These are phyloP conservation scores for Octodon degus DNA, from an alignment of 2,113 vertebrate species.

Conservation along the genomic window DNA sequence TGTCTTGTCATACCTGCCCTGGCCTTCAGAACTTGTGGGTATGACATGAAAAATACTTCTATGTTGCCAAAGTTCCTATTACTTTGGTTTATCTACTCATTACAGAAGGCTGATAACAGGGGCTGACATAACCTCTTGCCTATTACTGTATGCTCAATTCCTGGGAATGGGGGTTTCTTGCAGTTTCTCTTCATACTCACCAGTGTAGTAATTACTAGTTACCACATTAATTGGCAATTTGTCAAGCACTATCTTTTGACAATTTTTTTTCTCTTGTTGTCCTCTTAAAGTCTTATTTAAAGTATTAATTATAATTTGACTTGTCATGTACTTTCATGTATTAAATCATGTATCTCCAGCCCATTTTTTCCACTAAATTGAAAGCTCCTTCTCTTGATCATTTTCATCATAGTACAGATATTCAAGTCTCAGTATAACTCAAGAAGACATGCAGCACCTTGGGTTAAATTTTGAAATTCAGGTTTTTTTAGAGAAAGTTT, in stretches of 20 bases:
- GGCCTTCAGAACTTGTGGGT: background rate
- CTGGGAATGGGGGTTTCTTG: background rate
- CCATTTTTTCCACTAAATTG: conserved; percentile 20
- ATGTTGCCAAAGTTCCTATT: background rate
- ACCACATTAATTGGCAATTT: background rate
- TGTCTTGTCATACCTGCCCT: background rate
- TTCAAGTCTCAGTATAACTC: conserved; percentile 8
- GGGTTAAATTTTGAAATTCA: conserved; percentile 40
- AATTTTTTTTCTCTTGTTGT: conserved; percentile 2
- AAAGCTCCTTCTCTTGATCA: background rate
- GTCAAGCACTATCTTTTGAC: background rate
- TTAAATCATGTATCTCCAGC: background rate
- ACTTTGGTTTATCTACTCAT: background rate
- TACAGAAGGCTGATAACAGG: background rate
- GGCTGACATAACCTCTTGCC: background rate
- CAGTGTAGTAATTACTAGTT: background rate
- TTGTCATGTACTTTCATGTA: background rate
- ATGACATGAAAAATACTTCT: background rate
- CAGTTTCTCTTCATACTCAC: background rate
- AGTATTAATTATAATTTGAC: conserved; percentile 29
- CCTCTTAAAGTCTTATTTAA: conserved; percentile 30
- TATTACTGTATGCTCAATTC: background rate
- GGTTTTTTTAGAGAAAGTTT: background rate
- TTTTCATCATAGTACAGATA: conserved; percentile 1
- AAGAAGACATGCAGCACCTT: background rate